These are phyloP conservation scores for Pogonognathellus flavescens DNA, from an alignment of 1,140 invertebrate genomes.

Conservation along the genomic window DNA sequence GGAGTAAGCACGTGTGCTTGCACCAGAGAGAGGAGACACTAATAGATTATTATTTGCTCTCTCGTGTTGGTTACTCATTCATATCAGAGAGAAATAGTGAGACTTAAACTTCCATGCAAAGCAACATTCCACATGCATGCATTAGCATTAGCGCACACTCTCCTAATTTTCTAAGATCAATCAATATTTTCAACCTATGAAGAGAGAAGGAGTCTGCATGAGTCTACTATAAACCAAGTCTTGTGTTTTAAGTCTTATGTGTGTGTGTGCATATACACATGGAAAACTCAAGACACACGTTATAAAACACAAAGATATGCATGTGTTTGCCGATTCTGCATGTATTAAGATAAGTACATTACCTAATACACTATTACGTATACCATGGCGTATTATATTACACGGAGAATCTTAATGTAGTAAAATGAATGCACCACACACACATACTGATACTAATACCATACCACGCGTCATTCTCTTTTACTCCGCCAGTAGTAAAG, in stretches of 20 bases:
- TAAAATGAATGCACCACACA: background rate
- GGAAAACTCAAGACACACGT: conserved; percentile 34
- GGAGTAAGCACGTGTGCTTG: too few species aligned
- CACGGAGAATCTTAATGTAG: background rate
- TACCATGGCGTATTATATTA: background rate
- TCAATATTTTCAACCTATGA: conserved; percentile 56
- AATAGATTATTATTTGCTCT: too few species aligned
- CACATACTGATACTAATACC: background rate
- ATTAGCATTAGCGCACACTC: conserved; percentile 61
- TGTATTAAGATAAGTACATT: background rate
- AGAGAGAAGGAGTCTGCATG: conserved; percentile 47
- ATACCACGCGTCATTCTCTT: background rate
- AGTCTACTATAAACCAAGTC: conserved; percentile 12
- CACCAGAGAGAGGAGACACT: too few species aligned
- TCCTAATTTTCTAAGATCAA: conserved; percentile 64
- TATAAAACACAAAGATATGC: conserved; percentile 17
- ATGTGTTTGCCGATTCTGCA: conserved; percentile 27
- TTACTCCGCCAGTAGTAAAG: background rate
- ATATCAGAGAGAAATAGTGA: background rate
- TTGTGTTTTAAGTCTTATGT: conserved; percentile 32
- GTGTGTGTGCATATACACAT: background rate
- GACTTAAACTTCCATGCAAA: conserved; percentile 36
- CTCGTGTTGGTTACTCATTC: too few species aligned
- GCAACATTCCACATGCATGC: conserved; percentile 53
- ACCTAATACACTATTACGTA: background rate